These are phyloP conservation scores for Cuniculus paca DNA, from an alignment of 2,797 vertebrate species.

Conservation along the genomic window DNA sequence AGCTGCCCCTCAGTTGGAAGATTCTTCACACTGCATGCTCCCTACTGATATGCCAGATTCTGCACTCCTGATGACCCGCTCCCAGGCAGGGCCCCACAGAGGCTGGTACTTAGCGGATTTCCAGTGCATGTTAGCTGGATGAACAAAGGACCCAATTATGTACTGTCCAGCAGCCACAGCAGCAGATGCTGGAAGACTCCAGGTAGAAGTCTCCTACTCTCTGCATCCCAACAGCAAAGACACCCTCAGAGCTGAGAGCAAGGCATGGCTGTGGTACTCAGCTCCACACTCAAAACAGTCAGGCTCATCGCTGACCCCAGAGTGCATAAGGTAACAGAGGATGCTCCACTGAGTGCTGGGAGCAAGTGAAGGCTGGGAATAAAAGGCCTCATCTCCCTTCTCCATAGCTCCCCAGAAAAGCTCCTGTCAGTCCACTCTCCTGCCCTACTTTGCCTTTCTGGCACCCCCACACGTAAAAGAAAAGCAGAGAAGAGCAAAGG, in stretches of 20 bases:
- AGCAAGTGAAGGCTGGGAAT: not conserved
- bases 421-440: not conserved
- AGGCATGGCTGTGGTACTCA: not conserved
- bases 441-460: not conserved
- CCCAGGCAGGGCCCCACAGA: not conserved
- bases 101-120: not conserved
- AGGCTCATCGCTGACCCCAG: not conserved
- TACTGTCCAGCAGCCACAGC: not conserved
- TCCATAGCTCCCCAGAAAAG: not conserved
- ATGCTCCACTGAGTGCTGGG: not conserved
- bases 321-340: not conserved
- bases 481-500: not conserved
- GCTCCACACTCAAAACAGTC: not conserved
- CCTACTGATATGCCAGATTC: not conserved
- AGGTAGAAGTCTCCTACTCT: not conserved
- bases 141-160: not conserved
- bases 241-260: not conserved
- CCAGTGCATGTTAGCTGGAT: not conserved
- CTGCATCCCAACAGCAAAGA: not conserved
- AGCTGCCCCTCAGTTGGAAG: not conserved
- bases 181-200: not conserved
- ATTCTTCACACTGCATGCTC: not conserved
- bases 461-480: not conserved
- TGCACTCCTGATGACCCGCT: not conserved
- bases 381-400: not conserved